These are phyloP conservation scores for Acrobasis repandana DNA, from an alignment of 2,888 invertebrate species.

Conservation along the genomic window DNA sequence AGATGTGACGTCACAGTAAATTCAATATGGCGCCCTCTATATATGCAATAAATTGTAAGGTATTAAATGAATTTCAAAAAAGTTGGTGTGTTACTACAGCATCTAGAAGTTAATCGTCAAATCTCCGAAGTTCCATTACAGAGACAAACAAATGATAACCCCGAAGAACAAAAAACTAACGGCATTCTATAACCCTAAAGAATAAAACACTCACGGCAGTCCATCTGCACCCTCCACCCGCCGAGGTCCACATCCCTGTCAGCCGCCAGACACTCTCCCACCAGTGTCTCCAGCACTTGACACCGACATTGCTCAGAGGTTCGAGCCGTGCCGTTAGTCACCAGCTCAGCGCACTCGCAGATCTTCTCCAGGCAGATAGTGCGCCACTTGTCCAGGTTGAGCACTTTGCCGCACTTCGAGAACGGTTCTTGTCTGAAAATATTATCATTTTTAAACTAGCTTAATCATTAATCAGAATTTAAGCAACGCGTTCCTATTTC, in stretches of 20 bases:
- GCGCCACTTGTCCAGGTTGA: slow-evolving; percentile 87
- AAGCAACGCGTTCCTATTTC: too few relatives aligned
- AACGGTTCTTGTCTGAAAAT: slow-evolving; percentile 84
- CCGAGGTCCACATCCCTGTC: slow-evolving; percentile 85
- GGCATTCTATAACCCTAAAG: too few relatives aligned
- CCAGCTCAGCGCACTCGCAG: slow-evolving; percentile 86
- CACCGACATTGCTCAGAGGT: slow-evolving; percentile 85
- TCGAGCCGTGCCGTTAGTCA: slow-evolving; percentile 64
- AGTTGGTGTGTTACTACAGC: too few relatives aligned
- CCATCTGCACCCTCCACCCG: slow-evolving; percentile 87
- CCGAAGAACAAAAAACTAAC: too few relatives aligned
- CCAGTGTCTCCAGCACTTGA: slow-evolving; percentile 86
- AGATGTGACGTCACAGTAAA: too few relatives aligned
- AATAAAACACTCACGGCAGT: slow-evolving; percentile 83
- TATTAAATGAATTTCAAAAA: too few relatives aligned
- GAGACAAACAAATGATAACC: too few relatives aligned
- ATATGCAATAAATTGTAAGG: too few relatives aligned
- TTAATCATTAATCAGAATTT: too few relatives aligned
- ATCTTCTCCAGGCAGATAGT: slow-evolving; percentile 89
- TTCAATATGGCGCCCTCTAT: too few relatives aligned
- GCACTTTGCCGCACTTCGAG: slow-evolving; percentile 83
- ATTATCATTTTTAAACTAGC: not conserved
- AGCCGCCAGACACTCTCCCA: slow-evolving; percentile 87
- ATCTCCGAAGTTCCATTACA: too few relatives aligned
- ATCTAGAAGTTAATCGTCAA: too few relatives aligned